A percentile compares a stretch with the other conserved stretches of the same genome.
Conservation (phyloP, 2,797 vertebrate genomes). For the Phoxinus dragarum region DNA sequence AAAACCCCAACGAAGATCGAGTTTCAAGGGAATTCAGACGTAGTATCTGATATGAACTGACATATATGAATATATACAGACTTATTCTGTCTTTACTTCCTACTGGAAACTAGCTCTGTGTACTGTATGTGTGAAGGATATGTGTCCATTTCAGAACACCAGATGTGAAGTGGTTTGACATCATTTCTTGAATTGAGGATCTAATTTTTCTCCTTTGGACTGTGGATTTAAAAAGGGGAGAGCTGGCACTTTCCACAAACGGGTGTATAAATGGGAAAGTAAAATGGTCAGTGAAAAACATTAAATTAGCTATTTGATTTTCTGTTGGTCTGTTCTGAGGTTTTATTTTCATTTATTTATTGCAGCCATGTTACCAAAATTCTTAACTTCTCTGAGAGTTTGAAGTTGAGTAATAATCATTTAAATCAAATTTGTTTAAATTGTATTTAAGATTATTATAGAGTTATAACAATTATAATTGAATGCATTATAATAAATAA, state of each 20-base stretch:
- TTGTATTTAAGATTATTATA: too few species aligned
- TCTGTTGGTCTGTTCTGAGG: neutral
- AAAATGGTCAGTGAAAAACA: neutral
- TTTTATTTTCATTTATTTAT: too few species aligned
- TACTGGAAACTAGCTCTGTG: conserved; percentile 8
- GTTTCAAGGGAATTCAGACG: neutral
- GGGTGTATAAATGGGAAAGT: neutral
- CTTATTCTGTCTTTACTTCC: conserved; percentile 5
- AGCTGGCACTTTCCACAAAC: neutral
- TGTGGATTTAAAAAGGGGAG: neutral
- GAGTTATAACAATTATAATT: neutral
- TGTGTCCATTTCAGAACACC: conserved; percentile 5
- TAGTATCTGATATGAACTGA: neutral
- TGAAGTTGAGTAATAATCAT: neutral
- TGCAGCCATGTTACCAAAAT: too few species aligned
- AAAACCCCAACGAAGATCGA: neutral
- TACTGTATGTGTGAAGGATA: neutral
- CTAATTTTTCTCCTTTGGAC: neutral
- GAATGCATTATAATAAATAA: neutral
- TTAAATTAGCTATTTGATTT: neutral
- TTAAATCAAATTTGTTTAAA: too few species aligned
- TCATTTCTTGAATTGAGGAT: neutral
- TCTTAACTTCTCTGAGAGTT: too few species aligned
- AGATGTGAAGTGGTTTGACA: neutral
- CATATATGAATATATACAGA: neutral